phyloP scores from a whole-genome alignment of 2,888 invertebrate species.

The Cephus runcator region DNA sequence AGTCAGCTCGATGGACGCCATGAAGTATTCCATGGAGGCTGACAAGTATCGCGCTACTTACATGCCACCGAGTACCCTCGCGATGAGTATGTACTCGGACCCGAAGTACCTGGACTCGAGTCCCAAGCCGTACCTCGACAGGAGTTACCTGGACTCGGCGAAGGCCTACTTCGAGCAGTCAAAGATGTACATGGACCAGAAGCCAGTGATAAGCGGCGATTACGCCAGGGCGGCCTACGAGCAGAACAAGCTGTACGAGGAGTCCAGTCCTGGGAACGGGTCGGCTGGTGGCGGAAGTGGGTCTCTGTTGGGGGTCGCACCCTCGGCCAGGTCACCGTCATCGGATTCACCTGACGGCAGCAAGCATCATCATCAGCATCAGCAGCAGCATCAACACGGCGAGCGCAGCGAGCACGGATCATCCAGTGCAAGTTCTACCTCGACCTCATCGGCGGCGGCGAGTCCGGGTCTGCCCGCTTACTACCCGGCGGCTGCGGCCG shows the following conservation, averaged over 20 bases:
- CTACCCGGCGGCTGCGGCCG: constrained; percentile 58
- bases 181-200: constrained; percentile 80
- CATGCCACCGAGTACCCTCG: constrained; percentile 72
- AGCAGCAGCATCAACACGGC: constrained; percentile 53
- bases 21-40: constrained; percentile 82
- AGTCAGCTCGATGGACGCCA: constrained; percentile 79
- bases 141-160: constrained; percentile 78
- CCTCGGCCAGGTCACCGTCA: constrained; percentile 66
- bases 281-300: constrained; percentile 59
- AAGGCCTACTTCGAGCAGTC: constrained; percentile 78
- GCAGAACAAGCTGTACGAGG: constrained; percentile 72
- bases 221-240: constrained; percentile 78
- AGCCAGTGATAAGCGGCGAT: constrained; percentile 68
- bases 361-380: constrained; percentile 52
- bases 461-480: constrained; percentile 65
- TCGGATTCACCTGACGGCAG: constrained; percentile 61
- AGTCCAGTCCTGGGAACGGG: constrained; percentile 65
- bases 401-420: constrained; percentile 52
- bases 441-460: constrained; percentile 72
- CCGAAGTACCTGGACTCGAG: constrained; percentile 74
- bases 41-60: constrained; percentile 81
- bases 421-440: constrained; percentile 64
- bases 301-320: constrained; percentile 23
- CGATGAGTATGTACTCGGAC: constrained; percentile 79
- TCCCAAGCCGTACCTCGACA: constrained; percentile 70